Percentiles rank a stretch among this genome's conserved stretches.
Evolutionary conservation across 30 jellyfish, hydroid and myxozoan genomes (phyloP).

Genomic region (Hydra vulgaris): DNA sequence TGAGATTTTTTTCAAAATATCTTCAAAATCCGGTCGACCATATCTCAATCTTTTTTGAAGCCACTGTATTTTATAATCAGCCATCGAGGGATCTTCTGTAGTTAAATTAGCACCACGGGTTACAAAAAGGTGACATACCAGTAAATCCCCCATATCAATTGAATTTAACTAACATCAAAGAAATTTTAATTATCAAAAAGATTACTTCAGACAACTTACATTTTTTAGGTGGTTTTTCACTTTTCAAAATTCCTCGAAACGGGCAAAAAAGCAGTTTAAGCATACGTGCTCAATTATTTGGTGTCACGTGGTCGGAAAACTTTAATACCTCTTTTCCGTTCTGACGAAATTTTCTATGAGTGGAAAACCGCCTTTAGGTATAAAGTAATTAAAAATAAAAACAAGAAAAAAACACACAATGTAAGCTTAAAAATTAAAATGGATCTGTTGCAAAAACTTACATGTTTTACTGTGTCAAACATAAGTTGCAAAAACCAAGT

Average conservation of each 20-base stretch:
- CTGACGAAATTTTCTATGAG: not conserved
- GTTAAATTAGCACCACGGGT: slow-evolving; percentile 21
- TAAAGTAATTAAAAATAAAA: no score
- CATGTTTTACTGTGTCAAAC: slow-evolving; percentile 33
- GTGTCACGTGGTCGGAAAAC: no score
- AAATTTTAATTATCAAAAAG: not conserved
- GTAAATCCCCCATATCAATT: slow-evolving; percentile 14
- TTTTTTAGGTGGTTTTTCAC: no score
- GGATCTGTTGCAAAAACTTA: slow-evolving; percentile 23
- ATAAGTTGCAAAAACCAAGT: slow-evolving; percentile 66
- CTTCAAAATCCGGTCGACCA: slow-evolving; percentile 64
- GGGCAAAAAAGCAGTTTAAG: no score
- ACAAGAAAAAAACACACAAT: no score
- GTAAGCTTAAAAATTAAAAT: no score
- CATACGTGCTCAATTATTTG: no score
- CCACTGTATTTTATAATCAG: slow-evolving; percentile 21
- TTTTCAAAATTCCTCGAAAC: no score
- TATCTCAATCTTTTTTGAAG: slow-evolving; percentile 37
- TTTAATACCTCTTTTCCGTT: no score
- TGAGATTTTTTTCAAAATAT: slow-evolving; percentile 30
- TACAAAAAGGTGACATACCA: slow-evolving; percentile 26
- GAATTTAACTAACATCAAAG: slow-evolving; percentile 2
- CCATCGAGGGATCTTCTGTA: slow-evolving; percentile 15
- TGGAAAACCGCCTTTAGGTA: no score
- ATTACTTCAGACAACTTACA: no score